phyloP scores from a whole-genome alignment of 2,888 invertebrate species.

The Camponotus fellah region DNA sequence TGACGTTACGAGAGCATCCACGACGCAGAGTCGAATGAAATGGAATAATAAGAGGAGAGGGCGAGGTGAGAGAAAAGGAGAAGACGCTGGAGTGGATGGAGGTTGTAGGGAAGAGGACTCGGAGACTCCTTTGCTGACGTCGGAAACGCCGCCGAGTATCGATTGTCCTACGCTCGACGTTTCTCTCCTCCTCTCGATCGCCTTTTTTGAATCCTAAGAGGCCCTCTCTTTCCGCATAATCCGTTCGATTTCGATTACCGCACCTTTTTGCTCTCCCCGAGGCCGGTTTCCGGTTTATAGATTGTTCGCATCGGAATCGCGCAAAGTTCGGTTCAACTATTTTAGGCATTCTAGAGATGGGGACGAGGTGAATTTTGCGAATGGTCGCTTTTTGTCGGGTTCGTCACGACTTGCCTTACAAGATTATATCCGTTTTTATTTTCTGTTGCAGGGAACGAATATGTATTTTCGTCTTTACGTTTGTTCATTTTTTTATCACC shows the following conservation, averaged over 20 bases:
- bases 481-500: no score
- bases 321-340: constrained; percentile 2
- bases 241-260: constrained; percentile 44
- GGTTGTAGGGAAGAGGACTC: constrained; percentile 22
- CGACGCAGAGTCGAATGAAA: constrained; percentile 58
- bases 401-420: no score
- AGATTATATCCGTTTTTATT: no score
- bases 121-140: constrained; percentile 34
- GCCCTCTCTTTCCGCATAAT: constrained; percentile 44
- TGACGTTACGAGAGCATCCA: constrained; percentile 48
- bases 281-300: constrained; percentile 12
- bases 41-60: constrained; percentile 59
- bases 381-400: neutral
- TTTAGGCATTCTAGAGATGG: neutral
- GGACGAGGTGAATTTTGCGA: neutral
- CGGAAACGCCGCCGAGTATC: constrained; percentile 40
- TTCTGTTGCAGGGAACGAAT: no score
- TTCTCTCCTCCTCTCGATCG: constrained; percentile 40
- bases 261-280: neutral
- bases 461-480: no score
- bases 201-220: constrained; percentile 18
- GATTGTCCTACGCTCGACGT: constrained; percentile 51
- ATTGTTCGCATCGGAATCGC: neutral
- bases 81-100: neutral
- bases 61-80: constrained; percentile 6